phyloP scores from a whole-genome alignment of 1,140 invertebrate genomes.

The Philaenus spumarius region DNA sequence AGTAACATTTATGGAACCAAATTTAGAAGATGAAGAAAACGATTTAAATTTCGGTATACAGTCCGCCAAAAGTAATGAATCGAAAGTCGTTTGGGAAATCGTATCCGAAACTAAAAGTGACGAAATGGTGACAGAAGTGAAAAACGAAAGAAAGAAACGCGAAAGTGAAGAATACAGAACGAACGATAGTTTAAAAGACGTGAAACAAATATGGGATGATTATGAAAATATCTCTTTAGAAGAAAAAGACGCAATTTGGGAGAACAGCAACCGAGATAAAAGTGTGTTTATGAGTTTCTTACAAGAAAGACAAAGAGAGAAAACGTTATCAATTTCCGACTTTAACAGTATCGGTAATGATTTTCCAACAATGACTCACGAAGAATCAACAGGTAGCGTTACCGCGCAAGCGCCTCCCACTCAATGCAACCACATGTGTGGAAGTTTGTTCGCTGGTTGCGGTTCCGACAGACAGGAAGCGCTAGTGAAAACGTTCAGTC shows the following conservation, averaged over 20 bases:
- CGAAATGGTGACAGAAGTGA: not conserved
- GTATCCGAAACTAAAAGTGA: not conserved
- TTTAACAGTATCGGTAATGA: not conserved
- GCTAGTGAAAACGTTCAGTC: constrained; percentile 32
- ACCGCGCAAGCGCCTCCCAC: not conserved
- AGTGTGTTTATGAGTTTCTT: not conserved
- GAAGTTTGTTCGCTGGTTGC: constrained; percentile 38
- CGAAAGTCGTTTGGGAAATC: constrained; percentile 6
- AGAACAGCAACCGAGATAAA: too few species aligned
- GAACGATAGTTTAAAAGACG: too few species aligned
- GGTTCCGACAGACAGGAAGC: constrained; percentile 22
- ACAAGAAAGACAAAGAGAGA: not conserved
- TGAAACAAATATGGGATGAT: not conserved
- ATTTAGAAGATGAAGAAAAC: too few species aligned
- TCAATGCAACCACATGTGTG: constrained; percentile 35
- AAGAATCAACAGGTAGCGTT: not conserved
- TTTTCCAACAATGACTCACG: not conserved
- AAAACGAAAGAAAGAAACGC: not conserved
- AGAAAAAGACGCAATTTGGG: not conserved
- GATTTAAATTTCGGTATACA: not conserved
- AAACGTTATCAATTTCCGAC: not conserved
- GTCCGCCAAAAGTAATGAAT: not conserved
- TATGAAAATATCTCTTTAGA: not conserved
- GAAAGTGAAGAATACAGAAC: not conserved
- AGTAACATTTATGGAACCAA: too few species aligned